These are phyloP conservation scores for Macrophya annulata DNA, from an alignment of 2,888 invertebrate genomes.

Conservation along the genomic window DNA sequence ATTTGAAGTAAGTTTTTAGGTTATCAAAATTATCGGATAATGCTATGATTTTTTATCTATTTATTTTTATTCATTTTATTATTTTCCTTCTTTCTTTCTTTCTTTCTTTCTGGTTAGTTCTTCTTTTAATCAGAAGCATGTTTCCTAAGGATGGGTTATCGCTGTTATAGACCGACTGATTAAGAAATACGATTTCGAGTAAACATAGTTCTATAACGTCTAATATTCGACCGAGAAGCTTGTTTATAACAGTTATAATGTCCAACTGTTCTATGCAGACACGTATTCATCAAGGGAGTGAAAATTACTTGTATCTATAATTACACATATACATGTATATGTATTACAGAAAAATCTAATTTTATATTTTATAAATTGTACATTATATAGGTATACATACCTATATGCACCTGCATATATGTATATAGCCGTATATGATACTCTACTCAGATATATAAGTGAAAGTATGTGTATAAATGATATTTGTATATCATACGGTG, in stretches of 20 bases:
- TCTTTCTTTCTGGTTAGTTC: neutral
- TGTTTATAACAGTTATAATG: neutral
- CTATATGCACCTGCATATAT: neutral
- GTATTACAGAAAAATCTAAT: neutral
- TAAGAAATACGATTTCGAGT: constrained; percentile 20
- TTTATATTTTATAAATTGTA: neutral
- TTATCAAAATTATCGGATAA: neutral
- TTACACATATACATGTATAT: neutral
- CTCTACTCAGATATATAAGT: constrained; percentile 4
- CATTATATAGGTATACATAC: too few relatives aligned
- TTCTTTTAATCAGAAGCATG: constrained; percentile 13
- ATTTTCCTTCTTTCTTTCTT: too few relatives aligned
- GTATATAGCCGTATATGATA: neutral
- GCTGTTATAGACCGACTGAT: constrained; percentile 27
- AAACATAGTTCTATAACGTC: neutral
- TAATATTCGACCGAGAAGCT: neutral
- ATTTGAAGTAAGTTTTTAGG: neutral
- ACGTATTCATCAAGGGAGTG: neutral
- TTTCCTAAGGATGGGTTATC: constrained; percentile 37
- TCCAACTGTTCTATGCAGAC: neutral
- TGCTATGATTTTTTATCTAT: neutral
- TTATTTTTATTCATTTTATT: neutral
- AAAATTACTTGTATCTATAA: neutral
- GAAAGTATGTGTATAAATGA: constrained; percentile 41
- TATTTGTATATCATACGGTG: neutral